Evolutionary conservation across 2,888 invertebrate genomes (phyloP), one percentile per base, ranked within the genome.

Genomic region (Myopa testacea): DNA sequence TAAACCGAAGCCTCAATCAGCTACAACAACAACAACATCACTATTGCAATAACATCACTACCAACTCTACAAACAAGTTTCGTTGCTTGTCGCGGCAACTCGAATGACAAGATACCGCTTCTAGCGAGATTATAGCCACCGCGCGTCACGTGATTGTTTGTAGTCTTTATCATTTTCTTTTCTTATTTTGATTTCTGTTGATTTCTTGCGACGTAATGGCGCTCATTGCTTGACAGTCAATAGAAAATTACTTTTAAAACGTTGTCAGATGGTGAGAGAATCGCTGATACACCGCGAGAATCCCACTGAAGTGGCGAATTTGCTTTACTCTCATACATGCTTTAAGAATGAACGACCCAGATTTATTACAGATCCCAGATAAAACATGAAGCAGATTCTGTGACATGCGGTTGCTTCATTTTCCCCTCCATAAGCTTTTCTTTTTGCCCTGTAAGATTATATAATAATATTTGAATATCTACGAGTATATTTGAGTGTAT

Each of bases 221-320:
- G 14, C 38, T 71, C 2, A 65, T 65, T 74, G 52, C 65, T 63
- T 65, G 74, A 34, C 65, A 74, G 74, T 65, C 65, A 52, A 65
- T 63, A 52, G 65, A 65, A 74, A 74, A 65, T 74, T 50, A 52
- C 10, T 63, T 74, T 63, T 50, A 74, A 74, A 65, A 7, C 16
- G 74, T 52, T 34, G 45, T 38, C 26, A 14, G 72, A 10, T 73
- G 73, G 40, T 26, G 26, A 45, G 19, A 16, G 34, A 7, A 26
- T 34, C 19, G 52, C 69, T 40, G 67, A 67, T 67, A 67, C 34
- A 38, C 26, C 37, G 65, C 69, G n/a, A 8, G 14, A n/a, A 45
- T 52, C 4, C 45, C 50, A 16, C 69, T 19, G 6, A 45, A 26
- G 45, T 45, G 10, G 6, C n/a, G 69, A 4, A 14, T n/a, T 5